phyloP scores from a whole-genome alignment of 1,140 invertebrate species.

The Dendrolimus punctatus region DNA sequence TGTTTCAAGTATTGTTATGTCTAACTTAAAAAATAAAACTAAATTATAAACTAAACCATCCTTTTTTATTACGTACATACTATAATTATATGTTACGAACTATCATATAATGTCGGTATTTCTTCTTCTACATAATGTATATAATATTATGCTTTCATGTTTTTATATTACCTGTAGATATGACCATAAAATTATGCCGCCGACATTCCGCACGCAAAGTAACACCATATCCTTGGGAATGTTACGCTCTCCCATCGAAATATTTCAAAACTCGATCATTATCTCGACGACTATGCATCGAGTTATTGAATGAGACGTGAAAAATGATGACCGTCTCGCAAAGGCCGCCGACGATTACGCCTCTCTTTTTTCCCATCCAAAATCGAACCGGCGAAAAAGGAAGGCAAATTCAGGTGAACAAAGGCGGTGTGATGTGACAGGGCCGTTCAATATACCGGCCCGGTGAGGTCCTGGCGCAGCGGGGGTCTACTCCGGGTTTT shows the following conservation, averaged over 20 bases:
- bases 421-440: slow-evolving; percentile 61
- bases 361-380: slow-evolving; percentile 35
- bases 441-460: slow-evolving; percentile 36
- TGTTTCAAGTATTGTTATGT: too few relatives aligned
- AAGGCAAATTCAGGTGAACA: slow-evolving; percentile 57
- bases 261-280: slow-evolving; percentile 67
- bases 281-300: slow-evolving; percentile 60
- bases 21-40: too few relatives aligned
- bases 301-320: slow-evolving; percentile 70
- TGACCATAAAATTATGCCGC: slow-evolving; percentile 30
- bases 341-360: slow-evolving; percentile 55
- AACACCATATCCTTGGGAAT: slow-evolving; percentile 71
- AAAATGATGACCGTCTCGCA: slow-evolving; percentile 62
- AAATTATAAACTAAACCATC: too few relatives aligned
- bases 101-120: too few relatives aligned
- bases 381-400: slow-evolving; percentile 41
- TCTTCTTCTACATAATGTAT: too few relatives aligned
- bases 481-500: slow-evolving; percentile 40
- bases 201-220: slow-evolving; percentile 66
- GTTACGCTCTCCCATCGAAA: slow-evolving; percentile 60
- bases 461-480: slow-evolving; percentile 53
- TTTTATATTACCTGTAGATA: not conserved
- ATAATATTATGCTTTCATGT: too few relatives aligned
- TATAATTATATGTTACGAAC: too few relatives aligned
- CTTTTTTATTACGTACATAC: too few relatives aligned